Base-by-base conservation (phyloP, 1,140 invertebrate species). In the Agraylea sexmaculata region DNA sequence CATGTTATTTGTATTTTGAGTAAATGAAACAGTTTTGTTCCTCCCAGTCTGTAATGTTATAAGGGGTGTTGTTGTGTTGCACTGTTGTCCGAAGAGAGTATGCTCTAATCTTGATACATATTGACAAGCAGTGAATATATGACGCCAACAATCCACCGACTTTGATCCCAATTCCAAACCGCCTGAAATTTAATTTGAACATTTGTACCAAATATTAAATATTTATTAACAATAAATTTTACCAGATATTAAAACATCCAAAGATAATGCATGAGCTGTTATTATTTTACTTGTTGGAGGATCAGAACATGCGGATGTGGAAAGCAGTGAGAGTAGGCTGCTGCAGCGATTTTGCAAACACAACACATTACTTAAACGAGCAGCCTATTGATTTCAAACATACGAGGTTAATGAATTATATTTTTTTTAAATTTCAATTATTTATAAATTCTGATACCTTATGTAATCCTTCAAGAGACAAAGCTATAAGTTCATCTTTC, bases 131-230 rank as follows among this genome's bases (percentile, higher is more conserved):
- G 80, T 79, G 56, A 95, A 91, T 40, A 95, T 84, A 58, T 92
- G 87, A 22, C 81, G 79, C 91, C 91, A 95, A 54, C 88, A 93
- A 43, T 91, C 85, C 25, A 82, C 74, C 18, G 87, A 84, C 54
- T 92, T 88, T 43, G 86, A 89, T 3, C 86, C 89, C 20, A 94
- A 69, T 57, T 93, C 89, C 20, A 95, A 62, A 17, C 88, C 88
- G 50, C 78, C 75, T 53, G 70, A 68, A 11, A 78, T 53, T 3
- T 51, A 42, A 39, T 35, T 17, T 40, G n/a, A 39, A 22, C 16
- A 40, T 35, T 25, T 34, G 18, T 3, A 20, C n/a, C 15, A 18
- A 33, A 23, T 45, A 32, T 33, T 33, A 5, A 40, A 40, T 13
- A 35, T 27, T 11, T 23, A 34, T 23, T 29, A 30, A 12, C 15